Evolutionary conservation across 2,113 vertebrate genomes (phyloP).

Genomic region (Amazona guildingii): DNA sequence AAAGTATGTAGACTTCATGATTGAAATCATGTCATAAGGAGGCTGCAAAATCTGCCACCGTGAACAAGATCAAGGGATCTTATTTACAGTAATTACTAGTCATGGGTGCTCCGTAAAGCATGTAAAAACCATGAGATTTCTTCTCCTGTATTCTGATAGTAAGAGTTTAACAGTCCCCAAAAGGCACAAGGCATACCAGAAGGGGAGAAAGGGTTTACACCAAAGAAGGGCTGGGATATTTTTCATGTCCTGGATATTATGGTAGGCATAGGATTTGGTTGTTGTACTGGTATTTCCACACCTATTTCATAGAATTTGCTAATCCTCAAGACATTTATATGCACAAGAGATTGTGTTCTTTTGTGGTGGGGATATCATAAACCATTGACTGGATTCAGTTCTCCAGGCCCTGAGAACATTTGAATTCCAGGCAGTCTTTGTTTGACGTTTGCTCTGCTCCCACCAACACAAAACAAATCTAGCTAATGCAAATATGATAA

Average conservation of each 20-base stretch:
- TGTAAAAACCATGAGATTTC: neutral
- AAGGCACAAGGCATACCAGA: neutral
- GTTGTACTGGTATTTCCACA: neutral
- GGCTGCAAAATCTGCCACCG: neutral
- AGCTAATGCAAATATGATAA: constrained; percentile 65
- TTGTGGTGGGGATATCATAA: neutral
- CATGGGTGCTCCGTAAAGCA: neutral
- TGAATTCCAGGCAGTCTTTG: constrained; percentile 59
- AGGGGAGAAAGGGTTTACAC: neutral
- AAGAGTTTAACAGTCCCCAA: neutral
- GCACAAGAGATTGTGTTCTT: neutral
- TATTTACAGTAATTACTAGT: neutral
- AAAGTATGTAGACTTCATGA: neutral
- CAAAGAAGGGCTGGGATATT: neutral
- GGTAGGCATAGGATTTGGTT: neutral
- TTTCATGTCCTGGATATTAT: neutral
- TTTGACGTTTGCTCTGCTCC: constrained; percentile 51
- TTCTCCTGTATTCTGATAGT: neutral
- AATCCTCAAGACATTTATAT: neutral
- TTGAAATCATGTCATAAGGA: neutral
- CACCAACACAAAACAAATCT: constrained; percentile 66
- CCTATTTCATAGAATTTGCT: neutral
- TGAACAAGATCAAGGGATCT: neutral
- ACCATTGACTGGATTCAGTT: neutral
- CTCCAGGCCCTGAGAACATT: constrained; percentile 25